phyloP scores from a whole-genome alignment of 2,797 vertebrate species.

The Lacerta viridis region DNA sequence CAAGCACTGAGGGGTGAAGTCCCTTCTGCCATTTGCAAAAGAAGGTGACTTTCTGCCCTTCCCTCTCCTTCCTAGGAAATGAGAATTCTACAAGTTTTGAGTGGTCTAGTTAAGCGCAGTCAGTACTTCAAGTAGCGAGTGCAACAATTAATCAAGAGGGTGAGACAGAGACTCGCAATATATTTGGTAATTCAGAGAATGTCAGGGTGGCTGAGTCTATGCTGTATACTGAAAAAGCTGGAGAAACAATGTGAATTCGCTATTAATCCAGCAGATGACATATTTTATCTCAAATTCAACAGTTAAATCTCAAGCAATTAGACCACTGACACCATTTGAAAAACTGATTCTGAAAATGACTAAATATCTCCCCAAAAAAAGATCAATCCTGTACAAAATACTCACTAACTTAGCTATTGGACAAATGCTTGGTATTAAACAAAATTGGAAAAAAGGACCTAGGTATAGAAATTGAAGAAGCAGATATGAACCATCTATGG shows the following conservation, averaged over 20 bases:
- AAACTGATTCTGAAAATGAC: no score
- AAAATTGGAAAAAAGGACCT: no score
- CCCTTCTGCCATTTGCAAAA: background rate
- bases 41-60: background rate
- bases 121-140: background rate
- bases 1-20: background rate
- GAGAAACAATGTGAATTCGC: background rate
- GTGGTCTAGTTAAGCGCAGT: background rate
- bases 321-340: no score
- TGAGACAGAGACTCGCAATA: background rate
- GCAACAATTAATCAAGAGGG: background rate
- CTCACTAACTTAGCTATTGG: no score
- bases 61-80: constrained; percentile 7
- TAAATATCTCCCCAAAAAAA: no score
- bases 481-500: no score
- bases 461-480: no score
- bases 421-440: no score
- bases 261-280: no score
- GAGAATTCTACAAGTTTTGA: background rate
- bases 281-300: no score
- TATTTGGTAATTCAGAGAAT: background rate
- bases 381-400: no score
- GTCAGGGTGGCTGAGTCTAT: background rate
- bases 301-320: no score
- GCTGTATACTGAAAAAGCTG: background rate